phyloP scores from a whole-genome alignment of 1,140 invertebrate species.

The Saccostrea echinata region DNA sequence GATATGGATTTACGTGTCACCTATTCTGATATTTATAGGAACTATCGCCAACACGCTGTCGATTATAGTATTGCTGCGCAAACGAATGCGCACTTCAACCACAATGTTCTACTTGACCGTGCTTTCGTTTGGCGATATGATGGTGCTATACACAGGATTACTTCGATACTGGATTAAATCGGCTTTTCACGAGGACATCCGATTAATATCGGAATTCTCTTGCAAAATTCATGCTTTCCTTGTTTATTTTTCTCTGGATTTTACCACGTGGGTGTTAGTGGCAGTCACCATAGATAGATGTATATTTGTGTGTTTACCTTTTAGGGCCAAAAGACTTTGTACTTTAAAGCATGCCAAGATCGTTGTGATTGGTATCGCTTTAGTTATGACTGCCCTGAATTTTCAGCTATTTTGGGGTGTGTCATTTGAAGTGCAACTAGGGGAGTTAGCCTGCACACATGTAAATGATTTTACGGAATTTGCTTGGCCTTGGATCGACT shows the following conservation, averaged over 20 bases:
- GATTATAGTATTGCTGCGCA: slow-evolving; percentile 65
- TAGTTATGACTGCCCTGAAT: slow-evolving; percentile 61
- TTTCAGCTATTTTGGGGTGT: slow-evolving; percentile 72
- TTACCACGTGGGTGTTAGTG: slow-evolving; percentile 69
- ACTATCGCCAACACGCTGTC: slow-evolving; percentile 71
- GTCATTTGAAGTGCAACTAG: slow-evolving; percentile 41
- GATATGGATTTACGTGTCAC: slow-evolving; percentile 67
- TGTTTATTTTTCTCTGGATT: slow-evolving; percentile 67
- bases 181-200: slow-evolving; percentile 60
- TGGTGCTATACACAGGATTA: slow-evolving; percentile 68
- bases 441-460: slow-evolving; percentile 44
- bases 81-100: slow-evolving; percentile 61
- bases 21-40: slow-evolving; percentile 65
- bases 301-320: slow-evolving; percentile 66
- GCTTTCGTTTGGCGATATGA: slow-evolving; percentile 66
- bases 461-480: slow-evolving; percentile 56
- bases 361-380: slow-evolving; percentile 52
- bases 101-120: slow-evolving; percentile 72
- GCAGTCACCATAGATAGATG: slow-evolving; percentile 69
- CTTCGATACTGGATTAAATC: slow-evolving; percentile 66
- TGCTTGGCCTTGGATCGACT: slow-evolving; percentile 76
- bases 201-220: slow-evolving; percentile 58
- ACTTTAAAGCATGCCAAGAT: slow-evolving; percentile 55
- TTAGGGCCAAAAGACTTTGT: slow-evolving; percentile 62
- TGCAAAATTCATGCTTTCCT: slow-evolving; percentile 71